Evolutionary conservation across 2,113 vertebrate species (phyloP), one percentile per base, ranked within the genome.

Genomic region (Zapus hudsonius): DNA sequence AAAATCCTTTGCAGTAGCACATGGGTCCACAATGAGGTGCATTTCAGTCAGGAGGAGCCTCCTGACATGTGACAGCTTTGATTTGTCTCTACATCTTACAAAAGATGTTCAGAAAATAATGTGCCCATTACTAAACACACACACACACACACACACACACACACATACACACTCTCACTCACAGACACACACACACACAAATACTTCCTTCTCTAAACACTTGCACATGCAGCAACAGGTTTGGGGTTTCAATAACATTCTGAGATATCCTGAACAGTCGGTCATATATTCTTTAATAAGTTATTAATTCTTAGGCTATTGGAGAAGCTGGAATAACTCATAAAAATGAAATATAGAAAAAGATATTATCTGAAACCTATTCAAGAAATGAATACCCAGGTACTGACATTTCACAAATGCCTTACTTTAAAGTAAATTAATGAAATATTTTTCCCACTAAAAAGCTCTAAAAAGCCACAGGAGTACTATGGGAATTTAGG

Each of bases 391-490:
- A 44, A 69, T 1, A n/a, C 31, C 61, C 44, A 87, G 33, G 22
- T 81, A 78, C 38, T 92, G 89, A 80, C 44, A 38, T 47, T 88
- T 20, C 44, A 33, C n/a, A 89, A 90, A 52, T 72, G 36, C 40
- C 4, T 20, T 69, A n/a, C 75, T 2, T 1, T 15, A 52, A 9
- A 0, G 2, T 67, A 57, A 70, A 78, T 11, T 22, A 75, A 13
- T 16, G 16, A 64, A 29, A 0, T 87, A n/a, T 10, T 19, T 55
- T 33, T 31, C 12, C 12, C 55, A 70, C 2, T 7, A 20, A 36
- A 72, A 0, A 0, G 25, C 25, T 75, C 47, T 2, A 0, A 10
- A 17, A 63, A 72, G 83, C 2, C 2, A 5, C 0, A 16, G 0
- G 0, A 72, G 4, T 52, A 4, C 1, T 90, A 0, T 25, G 6